Evolutionary conservation across 2,797 vertebrate species (phyloP), one percentile per base, ranked within the genome.

Genomic region (Crocodylus rhombifer): DNA sequence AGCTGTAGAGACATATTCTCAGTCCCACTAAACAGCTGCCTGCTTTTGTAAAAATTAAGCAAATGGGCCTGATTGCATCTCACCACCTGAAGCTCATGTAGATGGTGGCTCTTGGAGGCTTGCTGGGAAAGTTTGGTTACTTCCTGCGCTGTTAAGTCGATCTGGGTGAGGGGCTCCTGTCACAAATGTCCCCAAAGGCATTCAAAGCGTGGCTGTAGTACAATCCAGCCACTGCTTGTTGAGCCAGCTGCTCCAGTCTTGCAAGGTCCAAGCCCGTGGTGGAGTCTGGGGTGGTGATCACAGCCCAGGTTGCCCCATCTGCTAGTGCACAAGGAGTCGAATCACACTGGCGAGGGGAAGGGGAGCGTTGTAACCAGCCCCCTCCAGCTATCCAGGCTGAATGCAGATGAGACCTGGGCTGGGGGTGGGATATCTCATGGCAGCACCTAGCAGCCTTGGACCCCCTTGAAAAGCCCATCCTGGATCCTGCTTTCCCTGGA

Each of bases 281-380:
- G 21, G 84, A 63, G 73, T 80, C 86, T 69, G 91, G 67, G 86
- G 33, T 88, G 80, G 56, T 79, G 0, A 0, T 80, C 80, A 86
- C 83, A 79, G 2, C 20, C 0, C 26, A 16, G n/a, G 23, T 42
- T 58, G 23, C 26, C 23, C 74, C 64, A 91, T 81, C 85, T 90
- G 86, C 87, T 79, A 77, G 67, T 1, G 0, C 26, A 1, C 8
- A 62, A 58, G 0, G 4, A 83, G 90, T 78, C 89, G 90, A 10
- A 81, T 6, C 4, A 69, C 63, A 55, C 21, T 77, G 84, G 42
- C 77, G 57, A 87, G 42, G 55, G 23, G 73, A 77, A 26, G 81
- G 15, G 80, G 75, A 77, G 71, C 75, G 21, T 60, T 83, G 82
- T 88, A 95, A 6, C 64, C 83, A 71, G 77, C 57, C 92, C 33